phyloP scores from a whole-genome alignment of 2,113 vertebrate genomes.

The Psilopsiagon aymara region DNA sequence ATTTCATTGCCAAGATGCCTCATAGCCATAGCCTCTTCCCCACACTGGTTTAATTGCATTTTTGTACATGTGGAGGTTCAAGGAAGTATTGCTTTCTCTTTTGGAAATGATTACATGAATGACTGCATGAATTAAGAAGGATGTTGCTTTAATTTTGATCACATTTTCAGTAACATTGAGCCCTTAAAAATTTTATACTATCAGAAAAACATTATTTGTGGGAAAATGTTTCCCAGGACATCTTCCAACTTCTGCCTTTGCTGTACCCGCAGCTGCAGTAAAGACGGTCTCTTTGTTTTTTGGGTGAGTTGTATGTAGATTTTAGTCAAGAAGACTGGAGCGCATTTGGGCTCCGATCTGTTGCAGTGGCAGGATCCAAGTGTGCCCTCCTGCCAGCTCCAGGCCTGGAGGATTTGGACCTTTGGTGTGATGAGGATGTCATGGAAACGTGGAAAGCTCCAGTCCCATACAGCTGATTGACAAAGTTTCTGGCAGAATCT shows the following conservation, averaged over 20 bases:
- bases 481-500: not conserved
- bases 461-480: not conserved
- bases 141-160: not conserved
- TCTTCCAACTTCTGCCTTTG: not conserved
- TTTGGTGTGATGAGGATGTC: not conserved
- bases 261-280: not conserved
- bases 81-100: not conserved
- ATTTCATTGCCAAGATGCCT: not conserved
- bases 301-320: not conserved
- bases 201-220: not conserved
- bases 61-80: not conserved
- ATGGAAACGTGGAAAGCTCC: not conserved
- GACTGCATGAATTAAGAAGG: not conserved
- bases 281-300: not conserved
- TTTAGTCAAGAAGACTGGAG: not conserved
- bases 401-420: not conserved
- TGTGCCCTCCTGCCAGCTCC: accelerated
- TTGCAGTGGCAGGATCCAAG: not conserved
- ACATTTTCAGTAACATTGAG: not conserved
- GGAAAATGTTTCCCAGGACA: not conserved
- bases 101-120: not conserved
- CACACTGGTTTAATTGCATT: not conserved
- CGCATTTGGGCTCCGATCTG: not conserved
- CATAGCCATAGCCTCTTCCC: not conserved
- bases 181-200: not conserved